Evolutionary conservation across 2,797 vertebrate species (phyloP).

Genomic region (Aulostomus chinensis): DNA sequence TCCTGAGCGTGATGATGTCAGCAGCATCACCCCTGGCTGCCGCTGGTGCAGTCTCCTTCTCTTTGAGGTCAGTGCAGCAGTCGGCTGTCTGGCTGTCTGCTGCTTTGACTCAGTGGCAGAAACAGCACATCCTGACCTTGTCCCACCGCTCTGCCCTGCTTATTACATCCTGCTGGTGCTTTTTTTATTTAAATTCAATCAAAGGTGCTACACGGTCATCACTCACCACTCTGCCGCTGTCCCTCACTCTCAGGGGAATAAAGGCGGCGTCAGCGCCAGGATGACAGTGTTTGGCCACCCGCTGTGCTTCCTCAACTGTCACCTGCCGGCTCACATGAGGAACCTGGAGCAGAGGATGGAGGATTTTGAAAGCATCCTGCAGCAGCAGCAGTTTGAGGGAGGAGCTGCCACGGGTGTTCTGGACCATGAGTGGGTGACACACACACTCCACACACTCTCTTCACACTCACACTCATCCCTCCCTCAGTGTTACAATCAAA

Average conservation of each 20-base stretch:
- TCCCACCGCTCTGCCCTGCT: constrained; percentile 15
- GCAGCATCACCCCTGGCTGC: constrained; percentile 64
- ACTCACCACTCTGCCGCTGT: not conserved
- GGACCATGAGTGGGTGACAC: constrained; percentile 90
- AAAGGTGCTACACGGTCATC: not conserved
- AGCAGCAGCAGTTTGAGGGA: constrained; percentile 96
- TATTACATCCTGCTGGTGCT: constrained; percentile 1
- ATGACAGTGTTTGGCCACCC: constrained; percentile 93
- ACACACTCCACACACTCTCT: too few relatives aligned
- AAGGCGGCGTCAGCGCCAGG: constrained; percentile 93
- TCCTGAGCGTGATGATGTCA: constrained; percentile 68
- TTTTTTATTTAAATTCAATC: constrained; percentile 2
- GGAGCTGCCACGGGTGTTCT: constrained; percentile 87
- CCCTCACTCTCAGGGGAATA: constrained; percentile 86
- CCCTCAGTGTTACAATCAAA: not conserved
- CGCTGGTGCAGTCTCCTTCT: constrained; percentile 80
- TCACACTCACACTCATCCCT: not conserved
- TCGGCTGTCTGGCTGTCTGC: constrained; percentile 64
- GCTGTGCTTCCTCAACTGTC: constrained; percentile 98
- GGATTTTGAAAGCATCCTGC: constrained; percentile 96
- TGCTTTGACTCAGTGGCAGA: constrained; percentile 31
- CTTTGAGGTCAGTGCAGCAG: constrained; percentile 77
- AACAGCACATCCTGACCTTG: constrained; percentile 13
- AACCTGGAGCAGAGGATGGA: constrained; percentile 96
- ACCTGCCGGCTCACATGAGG: constrained; percentile 96